Base-by-base conservation (phyloP, 2,888 invertebrate species). In the Rhaphigaster nebulosa region DNA sequence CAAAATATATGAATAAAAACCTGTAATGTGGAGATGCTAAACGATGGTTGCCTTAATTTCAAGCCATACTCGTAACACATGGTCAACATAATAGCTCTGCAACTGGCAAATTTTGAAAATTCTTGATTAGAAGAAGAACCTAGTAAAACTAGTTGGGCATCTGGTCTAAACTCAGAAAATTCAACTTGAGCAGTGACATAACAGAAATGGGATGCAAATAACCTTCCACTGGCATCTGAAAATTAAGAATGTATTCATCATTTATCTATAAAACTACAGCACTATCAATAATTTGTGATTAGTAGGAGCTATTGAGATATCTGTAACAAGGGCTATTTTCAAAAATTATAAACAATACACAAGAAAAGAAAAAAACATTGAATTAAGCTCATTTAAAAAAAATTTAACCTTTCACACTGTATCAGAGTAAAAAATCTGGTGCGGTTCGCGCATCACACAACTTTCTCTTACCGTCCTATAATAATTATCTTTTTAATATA, bases 61-160 rank as follows among this genome's bases (percentile, higher is more conserved):
- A 97, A 95, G 10, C 98, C 98, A 94, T 98, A 99, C 94, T 99
- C 99, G 94, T 98, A 99, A 91, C 99, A 96, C 94, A 99, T 98
- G 0, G 99, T 99, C 94, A 98, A 97, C 94, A 98, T 97, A 91
- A 99, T 96, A 41, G 98, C 97, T 93, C 97, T 96, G 93, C 96
- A 96, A 90, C 95, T 96, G 76, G 97, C 96, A 93, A 98, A 97
- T 93, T 96, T 95, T 34, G 93, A 93, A 93, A 96, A 96, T 4
- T 95, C 93, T 93, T 95, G 94, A 91, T 95, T 95, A 92, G 97
- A 95, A 93, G 96, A 96, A 13, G 97, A 95, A 91, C 98, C 97
- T 92, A 99, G 95, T 87, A 99, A 95, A 90, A 98, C 96, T 91
- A 98, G 94, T 93, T 97, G 97, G 5, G 95, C 95, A 13, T 91